phyloP scores from a whole-genome alignment of 1,140 invertebrate species.

The Gerris buenoi region DNA sequence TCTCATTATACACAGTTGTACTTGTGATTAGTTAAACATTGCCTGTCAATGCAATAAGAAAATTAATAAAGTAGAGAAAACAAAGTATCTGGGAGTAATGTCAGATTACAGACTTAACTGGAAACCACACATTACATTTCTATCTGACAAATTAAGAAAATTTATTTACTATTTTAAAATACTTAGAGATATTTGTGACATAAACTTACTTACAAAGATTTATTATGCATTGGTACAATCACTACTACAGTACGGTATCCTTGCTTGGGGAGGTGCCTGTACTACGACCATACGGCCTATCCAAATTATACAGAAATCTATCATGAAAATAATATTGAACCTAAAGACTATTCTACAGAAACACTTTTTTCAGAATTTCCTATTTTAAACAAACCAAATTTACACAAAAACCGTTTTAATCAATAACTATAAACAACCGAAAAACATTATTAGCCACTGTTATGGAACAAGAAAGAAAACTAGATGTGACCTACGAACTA shows the following conservation, averaged over 20 bases:
- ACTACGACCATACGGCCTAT: background rate
- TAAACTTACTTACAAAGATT: background rate
- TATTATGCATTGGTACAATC: constrained; percentile 3
- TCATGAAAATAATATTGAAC: too few species aligned
- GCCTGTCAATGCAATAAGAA: background rate
- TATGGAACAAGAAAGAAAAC: too few species aligned
- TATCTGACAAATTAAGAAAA: background rate
- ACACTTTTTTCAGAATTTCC: too few species aligned
- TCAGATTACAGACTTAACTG: background rate
- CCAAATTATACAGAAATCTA: too few species aligned
- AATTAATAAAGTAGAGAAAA: background rate
- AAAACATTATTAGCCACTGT: too few species aligned
- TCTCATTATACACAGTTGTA: background rate
- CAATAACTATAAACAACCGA: too few species aligned
- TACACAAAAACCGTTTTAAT: too few species aligned
- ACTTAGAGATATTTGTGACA: background rate
- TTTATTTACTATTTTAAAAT: background rate
- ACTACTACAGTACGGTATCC: background rate
- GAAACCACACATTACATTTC: background rate
- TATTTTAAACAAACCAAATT: too few species aligned
- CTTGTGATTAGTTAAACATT: background rate
- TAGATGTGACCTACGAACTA: too few species aligned
- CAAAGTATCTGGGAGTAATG: background rate
- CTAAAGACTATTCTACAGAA: too few species aligned
- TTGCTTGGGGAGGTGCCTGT: background rate